These are phyloP conservation scores for Thereva nobilitata DNA, from an alignment of 2,888 invertebrate genomes.

Conservation along the genomic window DNA sequence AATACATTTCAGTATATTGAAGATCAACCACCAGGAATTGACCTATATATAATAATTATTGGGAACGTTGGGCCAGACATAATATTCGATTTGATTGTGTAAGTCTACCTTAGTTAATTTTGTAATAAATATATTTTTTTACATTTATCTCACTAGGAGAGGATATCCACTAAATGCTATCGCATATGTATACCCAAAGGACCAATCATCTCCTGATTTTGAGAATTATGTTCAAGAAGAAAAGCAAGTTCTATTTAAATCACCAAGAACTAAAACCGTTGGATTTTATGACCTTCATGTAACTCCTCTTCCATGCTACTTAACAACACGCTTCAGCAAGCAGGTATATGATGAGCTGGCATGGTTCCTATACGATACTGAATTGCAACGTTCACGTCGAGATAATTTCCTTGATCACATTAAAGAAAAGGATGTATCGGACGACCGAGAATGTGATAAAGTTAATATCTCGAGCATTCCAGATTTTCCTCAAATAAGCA, in stretches of 20 bases:
- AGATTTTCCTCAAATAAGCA: too few relatives aligned
- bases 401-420: constrained; percentile 24
- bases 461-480: too few relatives aligned
- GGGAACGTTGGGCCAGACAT: constrained; percentile 26
- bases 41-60: constrained; percentile 29
- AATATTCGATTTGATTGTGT: constrained; percentile 19
- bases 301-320: constrained; percentile 15
- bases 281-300: not conserved
- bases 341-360: constrained; percentile 32
- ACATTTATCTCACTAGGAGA: too few relatives aligned
- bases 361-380: constrained; percentile 35
- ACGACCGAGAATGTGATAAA: too few relatives aligned
- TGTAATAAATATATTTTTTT: not conserved
- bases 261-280: not conserved
- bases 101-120: constrained; percentile 7
- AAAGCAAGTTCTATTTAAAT: too few relatives aligned
- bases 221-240: too few relatives aligned
- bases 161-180: too few relatives aligned
- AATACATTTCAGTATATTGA: constrained; percentile 26
- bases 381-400: constrained; percentile 20
- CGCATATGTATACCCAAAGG: too few relatives aligned
- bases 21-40: constrained; percentile 28
- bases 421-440: constrained; percentile 19
- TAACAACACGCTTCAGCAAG: not conserved
- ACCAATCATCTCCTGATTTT: too few relatives aligned